Evolutionary conservation across 2,797 vertebrate genomes (phyloP).

Genomic region (Acomys russatus): DNA sequence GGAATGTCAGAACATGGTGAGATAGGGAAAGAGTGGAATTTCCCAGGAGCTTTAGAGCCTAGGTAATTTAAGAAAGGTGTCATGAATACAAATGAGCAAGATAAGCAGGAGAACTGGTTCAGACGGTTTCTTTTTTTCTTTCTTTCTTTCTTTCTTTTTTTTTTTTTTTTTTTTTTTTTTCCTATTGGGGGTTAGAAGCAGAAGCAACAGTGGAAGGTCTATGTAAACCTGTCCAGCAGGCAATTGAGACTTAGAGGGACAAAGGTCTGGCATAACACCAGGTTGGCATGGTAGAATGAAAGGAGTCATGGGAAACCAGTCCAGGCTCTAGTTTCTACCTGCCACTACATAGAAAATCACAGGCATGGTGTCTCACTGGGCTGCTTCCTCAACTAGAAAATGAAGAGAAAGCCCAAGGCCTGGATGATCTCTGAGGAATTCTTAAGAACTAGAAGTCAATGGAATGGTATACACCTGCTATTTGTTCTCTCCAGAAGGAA

Average conservation of each 20-base stretch:
- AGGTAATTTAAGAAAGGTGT: constrained; percentile 18
- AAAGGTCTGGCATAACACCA: constrained; percentile 19
- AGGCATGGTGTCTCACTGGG: background rate
- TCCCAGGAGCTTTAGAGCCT: constrained; percentile 24
- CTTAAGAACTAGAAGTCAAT: constrained; percentile 36
- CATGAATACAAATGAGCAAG: constrained; percentile 65
- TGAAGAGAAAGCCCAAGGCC: background rate
- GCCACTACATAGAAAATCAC: constrained; percentile 21
- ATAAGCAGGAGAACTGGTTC: constrained; percentile 21
- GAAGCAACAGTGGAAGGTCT: constrained; percentile 41
- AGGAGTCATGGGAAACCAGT: background rate
- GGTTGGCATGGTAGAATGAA: background rate
- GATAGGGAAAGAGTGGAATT: constrained; percentile 27
- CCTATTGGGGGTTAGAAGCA: background rate
- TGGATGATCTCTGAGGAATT: constrained; percentile 18
- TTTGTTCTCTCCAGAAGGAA: constrained; percentile 56
- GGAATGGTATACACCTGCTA: background rate
- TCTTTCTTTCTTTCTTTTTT: too few species aligned
- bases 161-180: too few species aligned
- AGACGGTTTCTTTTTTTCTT: background rate
- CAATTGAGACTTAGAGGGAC: constrained; percentile 26
- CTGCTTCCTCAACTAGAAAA: constrained; percentile 24
- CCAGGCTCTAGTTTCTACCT: background rate
- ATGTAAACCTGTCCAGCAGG: constrained; percentile 44
- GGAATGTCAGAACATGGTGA: constrained; percentile 31